Evolutionary conservation across 1,140 invertebrate species (phyloP).

Genomic region (Chironomus tepperi): DNA sequence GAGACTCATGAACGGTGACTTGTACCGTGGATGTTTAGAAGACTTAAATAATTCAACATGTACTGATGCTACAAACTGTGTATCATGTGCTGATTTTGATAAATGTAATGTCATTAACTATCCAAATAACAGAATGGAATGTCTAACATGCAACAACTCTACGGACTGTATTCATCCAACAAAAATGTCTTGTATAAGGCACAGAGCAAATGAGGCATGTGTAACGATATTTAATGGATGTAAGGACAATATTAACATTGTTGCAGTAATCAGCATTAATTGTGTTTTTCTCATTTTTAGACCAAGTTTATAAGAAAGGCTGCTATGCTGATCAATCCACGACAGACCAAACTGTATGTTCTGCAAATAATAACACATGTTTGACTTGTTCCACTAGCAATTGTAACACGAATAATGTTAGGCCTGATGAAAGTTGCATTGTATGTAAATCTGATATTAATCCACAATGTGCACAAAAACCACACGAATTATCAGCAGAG

Average conservation of each 20-base stretch:
- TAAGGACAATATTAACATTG: background rate
- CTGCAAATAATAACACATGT: background rate
- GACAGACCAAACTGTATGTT: background rate
- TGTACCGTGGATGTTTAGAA: background rate
- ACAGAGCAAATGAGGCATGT: background rate
- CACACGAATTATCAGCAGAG: background rate
- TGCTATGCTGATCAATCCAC: background rate
- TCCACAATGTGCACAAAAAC: background rate
- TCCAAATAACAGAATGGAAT: background rate
- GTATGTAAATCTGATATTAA: background rate
- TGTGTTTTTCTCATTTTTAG: background rate
- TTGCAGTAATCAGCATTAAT: background rate
- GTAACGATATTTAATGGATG: background rate
- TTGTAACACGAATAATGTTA: background rate
- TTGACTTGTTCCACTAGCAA: background rate
- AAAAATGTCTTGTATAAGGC: background rate
- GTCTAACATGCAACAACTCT: background rate
- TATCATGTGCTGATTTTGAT: background rate
- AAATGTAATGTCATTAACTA: conserved; percentile 5
- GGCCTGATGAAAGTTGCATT: background rate
- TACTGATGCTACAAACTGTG: background rate
- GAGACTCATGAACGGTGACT: background rate
- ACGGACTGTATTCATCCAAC: background rate
- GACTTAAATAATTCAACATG: background rate
- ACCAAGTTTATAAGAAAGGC: background rate